Conservation (phyloP, 2,888 invertebrate species). For the Papilio elwesi region DNA sequence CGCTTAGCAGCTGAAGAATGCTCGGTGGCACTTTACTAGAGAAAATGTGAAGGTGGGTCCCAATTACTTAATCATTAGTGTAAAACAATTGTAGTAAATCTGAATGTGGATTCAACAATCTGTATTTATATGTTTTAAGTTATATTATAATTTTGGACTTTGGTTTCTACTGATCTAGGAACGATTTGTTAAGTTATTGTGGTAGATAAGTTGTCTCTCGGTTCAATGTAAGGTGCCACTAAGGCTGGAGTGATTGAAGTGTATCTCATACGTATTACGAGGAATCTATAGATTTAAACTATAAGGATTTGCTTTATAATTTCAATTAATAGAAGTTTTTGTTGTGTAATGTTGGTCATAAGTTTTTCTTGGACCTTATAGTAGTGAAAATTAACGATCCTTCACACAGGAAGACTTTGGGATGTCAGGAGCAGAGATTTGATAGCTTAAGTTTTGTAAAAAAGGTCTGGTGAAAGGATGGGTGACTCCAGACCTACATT, state of each 20-base stretch:
- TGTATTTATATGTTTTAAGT: conserved; percentile 32
- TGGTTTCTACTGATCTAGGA: conserved; percentile 3
- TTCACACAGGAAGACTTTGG: background rate
- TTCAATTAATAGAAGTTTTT: conserved; percentile 5
- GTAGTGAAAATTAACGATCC: background rate
- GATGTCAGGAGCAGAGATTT: background rate
- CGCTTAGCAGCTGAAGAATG: conserved; percentile 67
- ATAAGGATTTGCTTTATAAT: background rate
- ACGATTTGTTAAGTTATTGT: conserved; percentile 32
- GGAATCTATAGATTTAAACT: conserved; percentile 8
- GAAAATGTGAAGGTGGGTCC: conserved; percentile 67
- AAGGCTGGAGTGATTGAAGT: conserved; percentile 47
- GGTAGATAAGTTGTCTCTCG: conserved; percentile 30
- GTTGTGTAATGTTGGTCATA: background rate
- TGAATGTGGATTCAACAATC: background rate
- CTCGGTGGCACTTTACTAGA: conserved; percentile 63
- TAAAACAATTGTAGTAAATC: background rate
- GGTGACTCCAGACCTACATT: background rate
- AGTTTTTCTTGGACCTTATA: background rate
- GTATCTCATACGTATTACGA: conserved; percentile 10
- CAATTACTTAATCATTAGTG: conserved; percentile 53
- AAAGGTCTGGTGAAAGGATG: background rate
- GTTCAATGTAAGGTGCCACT: conserved; percentile 63
- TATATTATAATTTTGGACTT: conserved; percentile 2
- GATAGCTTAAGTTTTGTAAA: background rate